Base-by-base conservation (phyloP, 2,797 vertebrate species). In the Pangasius macronema region DNA sequence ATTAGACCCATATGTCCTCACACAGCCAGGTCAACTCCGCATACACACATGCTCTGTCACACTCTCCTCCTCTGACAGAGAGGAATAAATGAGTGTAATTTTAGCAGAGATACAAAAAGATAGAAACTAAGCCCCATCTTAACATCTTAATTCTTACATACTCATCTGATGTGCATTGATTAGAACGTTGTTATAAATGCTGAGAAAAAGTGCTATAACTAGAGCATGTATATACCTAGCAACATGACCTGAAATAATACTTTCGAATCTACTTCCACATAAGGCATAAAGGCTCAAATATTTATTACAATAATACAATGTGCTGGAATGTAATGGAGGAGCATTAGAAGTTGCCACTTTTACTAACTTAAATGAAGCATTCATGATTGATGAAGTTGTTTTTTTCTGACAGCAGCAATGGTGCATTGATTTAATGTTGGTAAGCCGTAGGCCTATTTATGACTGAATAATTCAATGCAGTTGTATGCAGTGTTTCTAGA, bases 1-100 rank as follows among this genome's bases (percentile, higher is more conserved):
- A 92, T 92, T 90, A 92, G 84, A 90, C 86, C 86, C 89, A 92
- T 92, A 91, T 87, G 90, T 92, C 89, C 90, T 89, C 84, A 82
- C 72, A 85, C 86, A 88, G 89, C 87, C 86, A 51, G 92, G 91
- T 91, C 91, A 90, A 89, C 83, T 87, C 79, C 79, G 22, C 87
- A 90, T 86, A 89, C 86, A 90, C 88, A 36, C 87, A 82, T 51
- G 70, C 82, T 82, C 83, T 30, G 84, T 86, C 87, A 86, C 89
- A 84, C 88, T 75, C 85, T 76, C 59, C 85, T 83, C 82, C 72
- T 68, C 88, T 89, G 90, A 88, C 89, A 88, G 86, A 85, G 20
- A 77, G 88, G 86, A 91, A 92, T 90, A 87, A 91, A 92, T 89
- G 91, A 90, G 87, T 89, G 89, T 87, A 91, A 91, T 91, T 88